These are phyloP conservation scores for Incurvaria masculella DNA, from an alignment of 2,888 invertebrate genomes.

Conservation along the genomic window DNA sequence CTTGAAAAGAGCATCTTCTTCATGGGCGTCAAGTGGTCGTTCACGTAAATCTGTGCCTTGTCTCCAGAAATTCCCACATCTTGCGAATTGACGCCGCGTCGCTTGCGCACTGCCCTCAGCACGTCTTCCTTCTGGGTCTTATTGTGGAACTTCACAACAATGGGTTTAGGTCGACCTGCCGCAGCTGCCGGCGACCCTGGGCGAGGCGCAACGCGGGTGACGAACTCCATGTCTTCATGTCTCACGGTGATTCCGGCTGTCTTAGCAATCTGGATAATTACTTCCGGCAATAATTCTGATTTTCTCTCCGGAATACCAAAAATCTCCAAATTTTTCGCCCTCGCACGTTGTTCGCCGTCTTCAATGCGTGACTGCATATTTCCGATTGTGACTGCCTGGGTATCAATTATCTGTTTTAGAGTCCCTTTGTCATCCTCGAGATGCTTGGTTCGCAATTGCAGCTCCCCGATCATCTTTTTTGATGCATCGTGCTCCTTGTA, in stretches of 20 bases:
- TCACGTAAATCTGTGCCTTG: neutral
- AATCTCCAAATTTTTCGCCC: neutral
- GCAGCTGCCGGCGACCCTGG: neutral
- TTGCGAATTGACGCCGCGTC: neutral
- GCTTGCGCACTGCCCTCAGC: neutral
- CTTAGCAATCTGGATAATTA: neutral
- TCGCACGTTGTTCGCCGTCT: neutral
- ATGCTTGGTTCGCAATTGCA: neutral
- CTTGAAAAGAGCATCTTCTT: neutral
- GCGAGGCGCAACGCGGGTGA: neutral
- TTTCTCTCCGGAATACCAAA: neutral
- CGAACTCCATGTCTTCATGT: neutral
- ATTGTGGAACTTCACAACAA: neutral
- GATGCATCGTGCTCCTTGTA: neutral
- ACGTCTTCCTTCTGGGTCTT: neutral
- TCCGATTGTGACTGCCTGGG: neutral
- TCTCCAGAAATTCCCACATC: neutral
- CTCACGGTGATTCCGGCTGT: neutral
- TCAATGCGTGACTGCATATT: neutral
- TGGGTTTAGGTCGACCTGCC: neutral
- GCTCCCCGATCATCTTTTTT: neutral
- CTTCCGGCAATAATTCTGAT: neutral
- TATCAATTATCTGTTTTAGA: neutral
- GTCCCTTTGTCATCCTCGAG: neutral
- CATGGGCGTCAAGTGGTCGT: neutral